Base-by-base conservation (phyloP, 2,888 invertebrate species). In the Monochamus alternatus region DNA sequence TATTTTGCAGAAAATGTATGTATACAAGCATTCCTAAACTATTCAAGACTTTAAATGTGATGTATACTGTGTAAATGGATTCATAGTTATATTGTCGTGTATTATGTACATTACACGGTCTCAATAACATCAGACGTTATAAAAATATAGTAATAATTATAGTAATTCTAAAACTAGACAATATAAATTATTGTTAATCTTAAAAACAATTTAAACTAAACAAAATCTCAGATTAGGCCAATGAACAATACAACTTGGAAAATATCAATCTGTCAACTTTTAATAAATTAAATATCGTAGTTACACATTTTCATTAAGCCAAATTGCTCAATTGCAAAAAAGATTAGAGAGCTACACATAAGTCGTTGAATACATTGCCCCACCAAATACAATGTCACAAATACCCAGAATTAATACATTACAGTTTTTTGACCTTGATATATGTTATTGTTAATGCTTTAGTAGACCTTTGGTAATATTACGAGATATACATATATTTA, bases 221-320 rank as follows among this genome's bases (percentile, higher is more conserved):
- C 32, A 44, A 60, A 62, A 69, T 69, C 69, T 69, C 60, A 69
- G 47, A 44, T 59, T 68, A 60, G 69, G 60, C 60, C 69, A 69
- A 59, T 62, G 47, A 69, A 69, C 43, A 58, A 68, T 52, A 68
- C 14, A 69, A 68, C 64, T 47, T 51, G 38, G 14, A 68, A 58
- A 55, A 55, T 38, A 32, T 68, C 58, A 59, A 58, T 43, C 68
- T 68, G 22, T 59, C 44, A 47, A 59, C 69, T 69, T 60, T 59
- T 30, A 69, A 69, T 69, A 69, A 69, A 69, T 69, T 60, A 69
- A 60, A 69, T 69, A 69, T 60, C 14, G 38, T 38, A 69, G 30
- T 64, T 47, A 64, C 32, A 47, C 14, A 47, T 47, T 64, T 60
- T 47, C 44, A 47, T 47, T 64, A 30, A 64, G 47, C 64, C 44